A percentile compares a stretch with the other conserved stretches of the same genome.
Evolutionary conservation across 2,113 vertebrate species (phyloP).

Genomic region (Zosterops borbonicus): DNA sequence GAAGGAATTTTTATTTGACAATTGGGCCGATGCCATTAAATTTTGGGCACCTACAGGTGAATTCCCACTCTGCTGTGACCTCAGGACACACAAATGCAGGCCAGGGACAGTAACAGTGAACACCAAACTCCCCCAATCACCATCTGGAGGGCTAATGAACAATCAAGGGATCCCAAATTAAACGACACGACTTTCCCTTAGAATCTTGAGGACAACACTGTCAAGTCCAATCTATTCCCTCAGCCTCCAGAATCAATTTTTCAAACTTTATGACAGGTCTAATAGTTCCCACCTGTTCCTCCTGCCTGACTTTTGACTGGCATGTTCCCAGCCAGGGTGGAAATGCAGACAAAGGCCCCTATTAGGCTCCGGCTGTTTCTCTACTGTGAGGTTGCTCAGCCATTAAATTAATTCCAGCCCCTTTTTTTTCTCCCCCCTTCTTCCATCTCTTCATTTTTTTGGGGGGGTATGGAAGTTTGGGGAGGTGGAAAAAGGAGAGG

Average conservation of each 20-base stretch:
- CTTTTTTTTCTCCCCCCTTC: conserved; percentile 42
- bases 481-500: neutral
- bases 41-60: conserved; percentile 51
- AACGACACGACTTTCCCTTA: conserved; percentile 79
- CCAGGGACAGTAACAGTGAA: conserved; percentile 61
- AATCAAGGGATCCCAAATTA: conserved; percentile 86
- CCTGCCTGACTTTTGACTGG: conserved; percentile 85
- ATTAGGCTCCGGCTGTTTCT: conserved; percentile 88
- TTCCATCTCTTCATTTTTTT: conserved; percentile 23
- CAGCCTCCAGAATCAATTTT: conserved; percentile 90
- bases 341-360: conserved; percentile 90
- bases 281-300: conserved; percentile 96
- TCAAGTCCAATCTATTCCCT: conserved; percentile 94
- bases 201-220: conserved; percentile 96
- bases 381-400: conserved; percentile 89
- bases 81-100: conserved; percentile 8
- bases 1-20: conserved; percentile 48
- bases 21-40: conserved; percentile 22
- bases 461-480: neutral
- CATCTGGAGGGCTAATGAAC: conserved; percentile 91
- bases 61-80: conserved; percentile 57
- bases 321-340: conserved; percentile 87
- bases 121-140: conserved; percentile 71
- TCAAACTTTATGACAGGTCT: conserved; percentile 99
- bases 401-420: conserved; percentile 98